These are phyloP conservation scores for Scolopax rusticola DNA, from an alignment of 2,797 vertebrate species.

Conservation along the genomic window DNA sequence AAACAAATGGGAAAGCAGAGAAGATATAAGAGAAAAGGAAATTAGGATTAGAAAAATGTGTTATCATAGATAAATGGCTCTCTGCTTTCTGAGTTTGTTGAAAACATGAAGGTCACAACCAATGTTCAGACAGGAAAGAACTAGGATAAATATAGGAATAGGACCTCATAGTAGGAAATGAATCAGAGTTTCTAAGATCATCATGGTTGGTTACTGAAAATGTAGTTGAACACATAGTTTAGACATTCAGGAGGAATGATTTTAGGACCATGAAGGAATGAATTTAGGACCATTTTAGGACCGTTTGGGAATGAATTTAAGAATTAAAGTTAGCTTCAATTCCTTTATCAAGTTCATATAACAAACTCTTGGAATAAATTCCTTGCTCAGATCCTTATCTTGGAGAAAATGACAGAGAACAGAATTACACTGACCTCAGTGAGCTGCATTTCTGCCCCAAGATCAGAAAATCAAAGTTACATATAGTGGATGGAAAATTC, in stretches of 20 bases:
- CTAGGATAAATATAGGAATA: neutral
- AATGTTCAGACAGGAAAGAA: neutral
- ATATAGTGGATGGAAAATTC: constrained; percentile 12
- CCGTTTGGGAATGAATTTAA: no score
- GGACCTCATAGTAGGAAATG: neutral
- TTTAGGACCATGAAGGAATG: neutral
- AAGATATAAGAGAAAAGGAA: neutral
- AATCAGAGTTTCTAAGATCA: neutral
- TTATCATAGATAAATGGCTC: fast-evolving
- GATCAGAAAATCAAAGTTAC: constrained; percentile 20
- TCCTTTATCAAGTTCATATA: neutral
- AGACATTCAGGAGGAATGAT: neutral
- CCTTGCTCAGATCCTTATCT: neutral
- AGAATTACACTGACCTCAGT: neutral
- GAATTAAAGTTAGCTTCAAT: neutral
- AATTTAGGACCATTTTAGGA: neutral
- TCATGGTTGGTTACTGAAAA: neutral
- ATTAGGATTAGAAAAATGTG: neutral
- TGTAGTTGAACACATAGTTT: neutral
- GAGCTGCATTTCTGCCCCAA: neutral
- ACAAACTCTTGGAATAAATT: constrained; percentile 2
- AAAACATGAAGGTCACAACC: neutral
- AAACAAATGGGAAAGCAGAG: neutral
- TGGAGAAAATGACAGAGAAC: neutral
- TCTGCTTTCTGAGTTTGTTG: neutral